Percentiles rank a stretch among this genome's conserved stretches.
phyloP scores from a whole-genome alignment of 2,888 invertebrate genomes.

The Lochmaea capreae region DNA sequence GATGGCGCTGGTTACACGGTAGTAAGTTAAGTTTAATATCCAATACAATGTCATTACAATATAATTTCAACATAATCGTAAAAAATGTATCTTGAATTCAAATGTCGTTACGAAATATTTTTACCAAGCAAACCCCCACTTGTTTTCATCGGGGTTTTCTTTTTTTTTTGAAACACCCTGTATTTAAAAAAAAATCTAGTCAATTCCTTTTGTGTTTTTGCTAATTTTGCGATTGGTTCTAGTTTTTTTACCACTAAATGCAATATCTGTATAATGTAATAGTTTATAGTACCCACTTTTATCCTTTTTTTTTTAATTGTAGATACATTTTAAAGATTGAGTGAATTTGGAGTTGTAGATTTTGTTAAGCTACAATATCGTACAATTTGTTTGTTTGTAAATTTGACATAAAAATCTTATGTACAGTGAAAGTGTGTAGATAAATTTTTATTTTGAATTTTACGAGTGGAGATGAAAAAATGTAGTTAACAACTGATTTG shows the following conservation, averaged over 20 bases:
- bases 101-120: too few species aligned
- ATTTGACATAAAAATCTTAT: neutral
- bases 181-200: neutral
- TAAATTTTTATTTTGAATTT: too few species aligned
- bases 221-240: slow-evolving; percentile 4
- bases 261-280: slow-evolving; percentile 16
- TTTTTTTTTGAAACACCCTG: neutral
- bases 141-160: too few species aligned
- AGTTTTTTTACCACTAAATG: slow-evolving; percentile 6
- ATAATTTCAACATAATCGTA: too few species aligned
- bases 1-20: too few species aligned
- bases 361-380: neutral
- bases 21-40: too few species aligned
- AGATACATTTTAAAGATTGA: neutral
- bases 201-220: neutral
- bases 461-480: too few species aligned
- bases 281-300: neutral
- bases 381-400: neutral
- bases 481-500: too few species aligned
- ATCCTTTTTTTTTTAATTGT: neutral
- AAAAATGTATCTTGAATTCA: too few species aligned
- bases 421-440: neutral
- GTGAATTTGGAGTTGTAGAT: neutral
- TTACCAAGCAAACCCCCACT: too few species aligned
- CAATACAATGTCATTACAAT: too few species aligned